Evolutionary conservation across 2,797 vertebrate species (phyloP).

Genomic region (Lindbergichthys nudifrons): DNA sequence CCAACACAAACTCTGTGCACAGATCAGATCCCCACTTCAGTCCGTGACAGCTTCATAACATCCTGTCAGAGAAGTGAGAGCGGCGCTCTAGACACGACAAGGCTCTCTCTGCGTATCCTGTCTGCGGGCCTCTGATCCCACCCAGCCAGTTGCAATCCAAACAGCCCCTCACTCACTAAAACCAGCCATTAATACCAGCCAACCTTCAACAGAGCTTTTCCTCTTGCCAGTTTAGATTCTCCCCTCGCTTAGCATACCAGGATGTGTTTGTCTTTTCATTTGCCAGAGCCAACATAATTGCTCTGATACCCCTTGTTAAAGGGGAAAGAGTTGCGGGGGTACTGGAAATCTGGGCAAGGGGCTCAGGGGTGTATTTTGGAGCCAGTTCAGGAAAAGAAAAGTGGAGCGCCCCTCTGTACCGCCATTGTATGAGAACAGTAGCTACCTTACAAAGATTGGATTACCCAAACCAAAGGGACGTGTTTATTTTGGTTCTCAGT

Average conservation of each 20-base stretch:
- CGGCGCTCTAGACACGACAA: constrained; percentile 49
- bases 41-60: constrained; percentile 67
- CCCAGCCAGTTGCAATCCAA: constrained; percentile 65
- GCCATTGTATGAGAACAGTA: constrained; percentile 80
- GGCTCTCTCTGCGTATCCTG: constrained; percentile 58
- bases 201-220: constrained; percentile 66
- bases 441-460: constrained; percentile 76
- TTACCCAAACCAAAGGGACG: constrained; percentile 68
- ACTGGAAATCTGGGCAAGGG: constrained; percentile 60
- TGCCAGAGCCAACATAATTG: constrained; percentile 72
- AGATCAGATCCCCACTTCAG: constrained; percentile 57
- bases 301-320: constrained; percentile 71
- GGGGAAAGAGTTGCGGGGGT: constrained; percentile 29
- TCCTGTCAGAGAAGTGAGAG: constrained; percentile 62
- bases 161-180: constrained; percentile 63
- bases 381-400: constrained; percentile 83
- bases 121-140: constrained; percentile 62
- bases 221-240: constrained; percentile 59
- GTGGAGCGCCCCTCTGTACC: constrained; percentile 72
- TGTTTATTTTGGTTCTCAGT: constrained; percentile 78
- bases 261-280: constrained; percentile 73
- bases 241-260: constrained; percentile 70
- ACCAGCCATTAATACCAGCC: constrained; percentile 69
- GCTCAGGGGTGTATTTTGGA: constrained; percentile 82
- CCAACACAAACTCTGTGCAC: constrained; percentile 55